Conservation (phyloP, 2,888 invertebrate genomes). For the Polyommatus iphigenia region DNA sequence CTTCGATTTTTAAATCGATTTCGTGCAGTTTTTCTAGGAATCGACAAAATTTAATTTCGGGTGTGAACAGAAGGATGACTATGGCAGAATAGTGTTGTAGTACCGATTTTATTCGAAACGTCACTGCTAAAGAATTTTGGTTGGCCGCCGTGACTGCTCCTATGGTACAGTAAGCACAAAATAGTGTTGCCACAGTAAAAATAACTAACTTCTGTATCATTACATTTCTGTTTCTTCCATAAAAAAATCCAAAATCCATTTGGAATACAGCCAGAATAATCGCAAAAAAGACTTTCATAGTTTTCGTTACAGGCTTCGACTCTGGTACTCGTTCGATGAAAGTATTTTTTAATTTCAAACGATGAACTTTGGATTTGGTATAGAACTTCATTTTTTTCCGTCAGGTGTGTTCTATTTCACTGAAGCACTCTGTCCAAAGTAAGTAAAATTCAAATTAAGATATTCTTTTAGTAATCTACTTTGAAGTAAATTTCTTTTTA, state of each 20-base stretch:
- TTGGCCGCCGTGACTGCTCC: background rate
- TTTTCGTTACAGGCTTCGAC: conserved; percentile 3
- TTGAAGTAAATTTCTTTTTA: background rate
- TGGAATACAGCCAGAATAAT: background rate
- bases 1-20: conserved; percentile 28
- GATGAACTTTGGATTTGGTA: background rate
- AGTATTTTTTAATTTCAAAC: conserved; percentile 17
- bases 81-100: conserved; percentile 25
- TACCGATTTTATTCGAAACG: conserved; percentile 1
- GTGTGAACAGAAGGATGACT: background rate
- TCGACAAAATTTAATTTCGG: background rate
- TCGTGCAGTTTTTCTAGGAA: conserved; percentile 23
- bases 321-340: background rate
- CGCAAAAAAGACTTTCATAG: conserved; percentile 23
- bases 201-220: background rate
- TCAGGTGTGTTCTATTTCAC: background rate
- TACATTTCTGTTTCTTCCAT: background rate
- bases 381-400: background rate
- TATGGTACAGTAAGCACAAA: background rate
- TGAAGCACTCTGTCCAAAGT: background rate
- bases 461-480: background rate
- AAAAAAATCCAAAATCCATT: conserved; percentile 22
- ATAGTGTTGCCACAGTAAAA: background rate
- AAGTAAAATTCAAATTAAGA: background rate
- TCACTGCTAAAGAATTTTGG: background rate